Evolutionary conservation across 1,140 invertebrate genomes (phyloP).

Genomic region (Drosophila trapezifrons): DNA sequence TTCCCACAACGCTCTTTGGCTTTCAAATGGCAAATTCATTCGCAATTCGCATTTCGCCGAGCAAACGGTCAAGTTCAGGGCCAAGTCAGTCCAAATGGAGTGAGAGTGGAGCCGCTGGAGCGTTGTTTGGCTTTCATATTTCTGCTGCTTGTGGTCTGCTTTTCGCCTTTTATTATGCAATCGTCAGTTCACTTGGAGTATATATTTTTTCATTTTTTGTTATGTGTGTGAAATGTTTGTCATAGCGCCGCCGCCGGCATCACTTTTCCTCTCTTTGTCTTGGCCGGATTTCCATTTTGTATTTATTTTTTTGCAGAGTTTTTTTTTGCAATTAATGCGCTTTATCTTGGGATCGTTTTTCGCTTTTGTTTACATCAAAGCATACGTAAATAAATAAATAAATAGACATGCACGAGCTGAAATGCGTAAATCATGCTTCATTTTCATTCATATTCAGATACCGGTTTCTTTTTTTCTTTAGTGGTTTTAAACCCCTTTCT

Average conservation of each 20-base stretch:
- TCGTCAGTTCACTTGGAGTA: slow-evolving; percentile 14
- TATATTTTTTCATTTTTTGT: slow-evolving; percentile 21
- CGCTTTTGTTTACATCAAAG: slow-evolving; percentile 74
- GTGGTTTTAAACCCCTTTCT: background rate
- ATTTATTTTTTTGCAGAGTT: slow-evolving; percentile 11
- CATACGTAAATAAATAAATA: slow-evolving; percentile 74
- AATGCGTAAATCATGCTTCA: slow-evolving; percentile 33
- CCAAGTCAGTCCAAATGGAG: slow-evolving; percentile 37
- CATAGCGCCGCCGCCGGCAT: slow-evolving; percentile 26
- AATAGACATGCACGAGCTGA: slow-evolving; percentile 38
- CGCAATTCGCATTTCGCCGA: slow-evolving; percentile 21
- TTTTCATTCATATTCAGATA: slow-evolving; percentile 45
- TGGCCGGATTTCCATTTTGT: slow-evolving; percentile 3
- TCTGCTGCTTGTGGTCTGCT: slow-evolving; percentile 20
- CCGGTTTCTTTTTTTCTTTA: slow-evolving; percentile 25
- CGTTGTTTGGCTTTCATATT: slow-evolving; percentile 37
- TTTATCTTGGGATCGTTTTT: slow-evolving; percentile 59
- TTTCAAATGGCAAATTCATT: slow-evolving; percentile 44
- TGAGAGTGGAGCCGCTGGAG: slow-evolving; percentile 24
- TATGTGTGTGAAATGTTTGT: slow-evolving; percentile 51
- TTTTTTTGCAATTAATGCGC: slow-evolving; percentile 69
- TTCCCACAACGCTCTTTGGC: slow-evolving; percentile 28
- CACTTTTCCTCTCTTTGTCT: slow-evolving; percentile 21
- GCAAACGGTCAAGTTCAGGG: slow-evolving; percentile 74
- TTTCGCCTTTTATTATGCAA: slow-evolving; percentile 30